Evolutionary conservation across 2,888 invertebrate species (phyloP).

Genomic region (Danaus chrysippus): DNA sequence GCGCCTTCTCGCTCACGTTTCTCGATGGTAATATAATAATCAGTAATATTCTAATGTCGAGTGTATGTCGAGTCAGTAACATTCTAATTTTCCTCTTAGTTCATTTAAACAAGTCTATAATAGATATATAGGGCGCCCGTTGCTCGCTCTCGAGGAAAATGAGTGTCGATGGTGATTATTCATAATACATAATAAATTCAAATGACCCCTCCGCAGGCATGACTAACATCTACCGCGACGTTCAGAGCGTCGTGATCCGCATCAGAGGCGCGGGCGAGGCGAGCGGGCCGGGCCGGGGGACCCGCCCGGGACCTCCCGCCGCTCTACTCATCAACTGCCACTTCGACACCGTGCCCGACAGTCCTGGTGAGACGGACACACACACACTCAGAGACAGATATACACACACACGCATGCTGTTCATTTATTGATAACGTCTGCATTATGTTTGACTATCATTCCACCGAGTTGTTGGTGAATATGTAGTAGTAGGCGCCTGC

Average conservation of each 20-base stretch:
- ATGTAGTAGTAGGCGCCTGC: too few species aligned
- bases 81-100: not conserved
- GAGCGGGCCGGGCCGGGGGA: constrained; percentile 67
- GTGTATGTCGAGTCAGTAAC: not conserved
- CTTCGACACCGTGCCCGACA: constrained; percentile 92
- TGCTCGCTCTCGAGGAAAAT: too few species aligned
- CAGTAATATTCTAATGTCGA: not conserved
- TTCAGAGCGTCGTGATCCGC: constrained; percentile 87
- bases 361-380: constrained; percentile 81
- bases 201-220: constrained; percentile 66
- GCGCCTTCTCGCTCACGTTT: constrained; percentile 87
- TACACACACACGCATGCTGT: not conserved
- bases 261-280: constrained; percentile 70
- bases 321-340: constrained; percentile 93
- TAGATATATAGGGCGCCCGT: too few species aligned
- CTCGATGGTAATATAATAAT: constrained; percentile 73
- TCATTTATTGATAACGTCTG: too few species aligned
- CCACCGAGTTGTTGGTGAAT: too few species aligned
- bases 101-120: too few species aligned
- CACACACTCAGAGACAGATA: not conserved
- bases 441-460: too few species aligned
- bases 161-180: too few species aligned
- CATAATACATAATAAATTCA: too few species aligned
- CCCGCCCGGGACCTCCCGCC: constrained; percentile 52
- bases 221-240: constrained; percentile 90